Percentiles rank a stretch among this genome's conserved stretches.
Evolutionary conservation across 2,113 vertebrate genomes (phyloP).

Genomic region (Nycticryphes semicollaris): DNA sequence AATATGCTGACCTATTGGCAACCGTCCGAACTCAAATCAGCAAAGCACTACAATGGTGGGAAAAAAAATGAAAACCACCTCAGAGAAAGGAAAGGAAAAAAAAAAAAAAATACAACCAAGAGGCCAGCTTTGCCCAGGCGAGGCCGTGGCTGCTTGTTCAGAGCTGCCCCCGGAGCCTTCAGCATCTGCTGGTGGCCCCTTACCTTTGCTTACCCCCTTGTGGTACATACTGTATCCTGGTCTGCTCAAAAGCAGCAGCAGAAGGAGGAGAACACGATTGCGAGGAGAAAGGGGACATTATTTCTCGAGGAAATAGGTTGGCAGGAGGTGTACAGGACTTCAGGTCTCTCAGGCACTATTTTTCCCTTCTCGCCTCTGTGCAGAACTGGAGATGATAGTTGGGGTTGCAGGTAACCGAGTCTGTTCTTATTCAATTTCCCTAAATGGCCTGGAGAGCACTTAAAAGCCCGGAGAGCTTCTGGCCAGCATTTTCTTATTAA

Average conservation of each 20-base stretch:
- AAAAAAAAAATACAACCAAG: background rate
- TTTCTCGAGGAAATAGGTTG: slow-evolving; percentile 13
- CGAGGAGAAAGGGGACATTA: background rate
- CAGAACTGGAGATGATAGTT: slow-evolving; percentile 44
- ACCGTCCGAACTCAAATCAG: background rate
- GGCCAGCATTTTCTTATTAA: slow-evolving; percentile 71
- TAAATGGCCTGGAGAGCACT: slow-evolving; percentile 70
- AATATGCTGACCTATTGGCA: slow-evolving; percentile 39
- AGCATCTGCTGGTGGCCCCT: background rate
- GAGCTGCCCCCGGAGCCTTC: background rate
- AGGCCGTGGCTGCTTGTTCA: background rate
- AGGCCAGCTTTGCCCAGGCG: background rate
- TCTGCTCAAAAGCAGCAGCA: background rate
- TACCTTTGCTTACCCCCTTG: slow-evolving; percentile 36
- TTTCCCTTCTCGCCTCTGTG: slow-evolving; percentile 29
- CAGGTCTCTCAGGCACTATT: slow-evolving; percentile 36
- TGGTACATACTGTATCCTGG: background rate
- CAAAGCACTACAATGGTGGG: background rate
- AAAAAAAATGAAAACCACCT: background rate
- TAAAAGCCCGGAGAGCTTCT: slow-evolving; percentile 64
- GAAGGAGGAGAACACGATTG: background rate
- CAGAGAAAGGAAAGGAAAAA: background rate
- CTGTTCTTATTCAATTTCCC: slow-evolving; percentile 58
- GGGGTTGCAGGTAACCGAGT: slow-evolving; percentile 35
- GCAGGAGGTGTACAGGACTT: background rate